Percentiles rank a stretch among this genome's conserved stretches.
These are phyloP conservation scores for Horisme vitalbata DNA, from an alignment of 2,888 invertebrate genomes.

Conservation along the genomic window DNA sequence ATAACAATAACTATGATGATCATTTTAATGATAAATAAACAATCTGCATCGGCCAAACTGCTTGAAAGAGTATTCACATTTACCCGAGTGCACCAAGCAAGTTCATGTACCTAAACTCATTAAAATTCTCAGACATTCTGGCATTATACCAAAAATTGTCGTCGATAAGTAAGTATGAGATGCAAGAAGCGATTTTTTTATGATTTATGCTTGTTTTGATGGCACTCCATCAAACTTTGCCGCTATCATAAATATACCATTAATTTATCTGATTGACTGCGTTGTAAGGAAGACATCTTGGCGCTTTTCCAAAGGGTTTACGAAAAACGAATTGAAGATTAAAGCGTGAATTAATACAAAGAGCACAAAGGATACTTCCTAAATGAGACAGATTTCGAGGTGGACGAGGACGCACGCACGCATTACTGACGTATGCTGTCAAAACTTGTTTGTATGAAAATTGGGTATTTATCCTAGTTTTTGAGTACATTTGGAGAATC, in stretches of 20 bases:
- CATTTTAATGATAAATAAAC: background rate
- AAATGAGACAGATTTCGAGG: constrained; percentile 19
- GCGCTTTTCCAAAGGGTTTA: constrained; percentile 14
- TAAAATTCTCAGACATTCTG: constrained; percentile 57
- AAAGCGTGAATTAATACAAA: constrained; percentile 27
- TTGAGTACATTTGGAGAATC: constrained; percentile 12
- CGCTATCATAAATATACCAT: constrained; percentile 7
- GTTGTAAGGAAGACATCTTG: constrained; percentile 8
- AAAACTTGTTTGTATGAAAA: constrained; percentile 25
- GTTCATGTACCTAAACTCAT: constrained; percentile 36
- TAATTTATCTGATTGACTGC: constrained; percentile 4
- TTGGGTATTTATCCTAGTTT: constrained; percentile 8
- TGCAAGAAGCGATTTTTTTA: constrained; percentile 27
- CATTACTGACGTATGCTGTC: constrained; percentile 15
- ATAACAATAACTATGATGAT: too few relatives aligned
- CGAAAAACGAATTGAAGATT: constrained; percentile 2
- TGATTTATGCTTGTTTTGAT: constrained; percentile 21
- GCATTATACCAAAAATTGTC: constrained; percentile 47
- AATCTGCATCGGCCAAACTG: constrained; percentile 3
- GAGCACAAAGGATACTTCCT: constrained; percentile 28
- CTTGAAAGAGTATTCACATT: constrained; percentile 4
- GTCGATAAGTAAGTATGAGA: constrained; percentile 31
- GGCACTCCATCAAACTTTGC: constrained; percentile 8
- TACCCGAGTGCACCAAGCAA: constrained; percentile 25
- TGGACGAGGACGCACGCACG: constrained; percentile 8